Base-by-base conservation (phyloP, 2,113 vertebrate genomes). In the Trematomus loennbergii region DNA sequence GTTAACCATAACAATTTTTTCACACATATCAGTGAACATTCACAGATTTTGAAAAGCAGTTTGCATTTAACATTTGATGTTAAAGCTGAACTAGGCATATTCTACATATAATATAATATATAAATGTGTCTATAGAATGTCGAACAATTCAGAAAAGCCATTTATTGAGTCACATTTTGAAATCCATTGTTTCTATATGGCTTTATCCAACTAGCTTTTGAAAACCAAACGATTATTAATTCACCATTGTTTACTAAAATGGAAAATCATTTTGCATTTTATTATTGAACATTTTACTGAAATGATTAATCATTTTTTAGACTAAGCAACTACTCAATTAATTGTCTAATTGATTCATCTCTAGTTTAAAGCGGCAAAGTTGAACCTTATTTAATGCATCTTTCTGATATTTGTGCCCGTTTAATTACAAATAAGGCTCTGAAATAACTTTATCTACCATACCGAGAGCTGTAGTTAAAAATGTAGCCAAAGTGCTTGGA, bases 1-100 rank as follows among this genome's bases (percentile, higher is more conserved):
- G 52, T 72, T 48, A 78, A 63, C 50, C 25, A 25, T 66, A 73
- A 71, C 45, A 79, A 70, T 77, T 68, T 59, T 73, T 72, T 71
- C 67, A 72, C 18, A 9, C 6, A 17, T 57, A 33, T 59, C 53
- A 46, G 55, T 15, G n/a, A 73, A 75, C 62, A 55, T 53, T 72
- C 33, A 57, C 65, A 78, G 45, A 67, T 73, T 43, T 61, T 49
- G 59, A 9, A 73, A 36, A 52, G 49, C 64, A 43, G 16, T 33
- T 18, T 4, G 7, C 2, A 22, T 18, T 5, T 22, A 46, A 13
- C 12, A 11, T 22, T 15, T 61, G 9, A 1, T 55, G 2, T 64
- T 57, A 29, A 8, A 29, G 11, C 15, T n/a, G 6, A 61, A 29
- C 12, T 33, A 10, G 33, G 1, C 33, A 68, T 60, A 61, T 11